Percentiles rank a stretch among this genome's conserved stretches.
Conservation (phyloP, 2,888 invertebrate species). For the Clusia tigrina region DNA sequence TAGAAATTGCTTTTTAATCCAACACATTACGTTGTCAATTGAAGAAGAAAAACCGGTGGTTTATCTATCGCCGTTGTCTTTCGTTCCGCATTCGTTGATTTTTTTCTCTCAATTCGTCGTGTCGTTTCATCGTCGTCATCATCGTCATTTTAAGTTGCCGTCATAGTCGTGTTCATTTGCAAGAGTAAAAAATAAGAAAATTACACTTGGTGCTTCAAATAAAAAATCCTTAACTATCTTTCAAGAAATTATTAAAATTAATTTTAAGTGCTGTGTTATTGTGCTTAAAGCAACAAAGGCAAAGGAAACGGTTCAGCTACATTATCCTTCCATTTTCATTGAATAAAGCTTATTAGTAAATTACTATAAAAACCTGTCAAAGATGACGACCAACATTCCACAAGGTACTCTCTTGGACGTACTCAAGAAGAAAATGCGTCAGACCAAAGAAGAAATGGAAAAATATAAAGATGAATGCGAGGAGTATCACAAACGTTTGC, state of each 20-base stretch:
- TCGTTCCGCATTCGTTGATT: conserved; percentile 40
- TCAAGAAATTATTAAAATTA: conserved; percentile 29
- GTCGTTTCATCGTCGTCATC: conserved; percentile 31
- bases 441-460: conserved; percentile 99
- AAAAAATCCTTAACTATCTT: no score
- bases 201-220: conserved; percentile 37
- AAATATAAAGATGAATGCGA: conserved; percentile 98
- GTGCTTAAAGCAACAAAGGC: neutral
- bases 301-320: conserved; percentile 36
- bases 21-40: neutral
- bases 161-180: conserved; percentile 36
- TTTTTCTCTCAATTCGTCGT: conserved; percentile 17
- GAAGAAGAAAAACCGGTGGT: conserved; percentile 58
- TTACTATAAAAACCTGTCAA: conserved; percentile 44
- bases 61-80: conserved; percentile 43
- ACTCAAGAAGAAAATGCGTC: conserved; percentile 99
- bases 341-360: conserved; percentile 37
- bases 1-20: no score
- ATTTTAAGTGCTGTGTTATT: no score
- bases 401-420: conserved; percentile 95
- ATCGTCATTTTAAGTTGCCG: conserved; percentile 28
- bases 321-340: conserved; percentile 35
- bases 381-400: conserved; percentile 87
- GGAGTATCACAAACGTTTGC: conserved; percentile 93
- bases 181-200: conserved; percentile 3